Conservation (phyloP, 2,888 invertebrate genomes). For the Nudaria mundana region DNA sequence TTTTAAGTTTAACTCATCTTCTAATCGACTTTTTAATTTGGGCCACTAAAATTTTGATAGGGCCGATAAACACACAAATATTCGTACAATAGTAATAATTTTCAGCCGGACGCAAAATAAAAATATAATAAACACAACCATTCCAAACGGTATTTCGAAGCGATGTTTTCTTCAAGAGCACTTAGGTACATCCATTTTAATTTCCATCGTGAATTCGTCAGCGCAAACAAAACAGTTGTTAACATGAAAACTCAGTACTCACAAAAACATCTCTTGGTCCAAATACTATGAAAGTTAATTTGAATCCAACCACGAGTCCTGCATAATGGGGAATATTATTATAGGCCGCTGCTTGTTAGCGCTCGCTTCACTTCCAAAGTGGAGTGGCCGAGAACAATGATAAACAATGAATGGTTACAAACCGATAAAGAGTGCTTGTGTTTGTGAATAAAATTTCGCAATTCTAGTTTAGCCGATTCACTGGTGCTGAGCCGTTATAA, state of each 20-base stretch:
- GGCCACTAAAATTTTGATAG: no score
- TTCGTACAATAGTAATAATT: neutral
- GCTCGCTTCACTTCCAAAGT: conserved; percentile 32
- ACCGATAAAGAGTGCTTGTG: conserved; percentile 55
- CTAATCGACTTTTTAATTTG: no score
- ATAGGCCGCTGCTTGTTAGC: conserved; percentile 57
- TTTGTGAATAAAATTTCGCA: conserved; percentile 64
- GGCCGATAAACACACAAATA: neutral
- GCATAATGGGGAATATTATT: conserved; percentile 58
- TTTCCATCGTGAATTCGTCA: conserved; percentile 21
- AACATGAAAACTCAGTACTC: conserved; percentile 47
- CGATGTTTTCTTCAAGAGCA: neutral
- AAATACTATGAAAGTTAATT: conserved; percentile 58
- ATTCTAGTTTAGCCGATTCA: conserved; percentile 52
- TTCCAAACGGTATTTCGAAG: neutral
- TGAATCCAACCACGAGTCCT: conserved; percentile 39
- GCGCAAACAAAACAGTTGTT: conserved; percentile 22
- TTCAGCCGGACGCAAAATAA: no score
- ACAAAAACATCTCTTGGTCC: conserved; percentile 57
- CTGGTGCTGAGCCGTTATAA: conserved; percentile 55
- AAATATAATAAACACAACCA: neutral
- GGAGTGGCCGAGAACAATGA: conserved; percentile 40
- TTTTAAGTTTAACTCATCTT: no score
- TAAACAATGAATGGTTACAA: conserved; percentile 59
- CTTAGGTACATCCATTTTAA: conserved; percentile 26